phyloP scores from a whole-genome alignment of 1,140 invertebrate species.

The Wiebesia pumilae region DNA sequence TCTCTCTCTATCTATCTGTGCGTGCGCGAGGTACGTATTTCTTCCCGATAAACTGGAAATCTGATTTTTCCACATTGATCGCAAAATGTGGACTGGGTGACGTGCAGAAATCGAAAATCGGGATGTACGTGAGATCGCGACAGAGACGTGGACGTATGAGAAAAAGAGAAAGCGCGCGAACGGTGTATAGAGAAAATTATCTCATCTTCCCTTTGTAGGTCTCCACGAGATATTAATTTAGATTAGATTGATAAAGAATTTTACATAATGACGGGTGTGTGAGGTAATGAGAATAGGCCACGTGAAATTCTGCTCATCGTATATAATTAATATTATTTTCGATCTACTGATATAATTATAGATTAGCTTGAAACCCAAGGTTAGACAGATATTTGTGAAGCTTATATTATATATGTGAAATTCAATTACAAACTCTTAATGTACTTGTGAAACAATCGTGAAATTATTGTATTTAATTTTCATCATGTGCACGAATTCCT shows the following conservation, averaged over 20 bases:
- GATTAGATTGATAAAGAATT: constrained; percentile 55
- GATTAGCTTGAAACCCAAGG: constrained; percentile 20
- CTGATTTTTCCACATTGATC: constrained; percentile 28
- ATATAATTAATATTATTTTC: constrained; percentile 18
- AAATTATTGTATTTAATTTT: constrained; percentile 8
- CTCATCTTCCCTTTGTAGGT: constrained; percentile 25
- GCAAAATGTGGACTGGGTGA: constrained; percentile 46
- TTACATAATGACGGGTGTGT: constrained; percentile 39
- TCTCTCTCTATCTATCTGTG: neutral
- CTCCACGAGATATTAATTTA: constrained; percentile 47
- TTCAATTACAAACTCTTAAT: constrained; percentile 18
- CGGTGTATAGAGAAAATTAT: constrained; percentile 20
- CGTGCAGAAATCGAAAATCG: constrained; percentile 51
- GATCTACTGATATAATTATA: constrained; percentile 36
- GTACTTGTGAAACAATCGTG: neutral
- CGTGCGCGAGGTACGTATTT: neutral
- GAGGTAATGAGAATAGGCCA: constrained; percentile 25
- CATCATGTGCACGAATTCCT: constrained; percentile 4
- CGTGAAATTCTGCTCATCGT: constrained; percentile 32
- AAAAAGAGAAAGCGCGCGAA: constrained; percentile 41
- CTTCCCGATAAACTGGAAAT: constrained; percentile 4
- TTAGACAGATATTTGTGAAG: constrained; percentile 20
- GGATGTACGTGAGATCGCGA: neutral
- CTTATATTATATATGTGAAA: neutral
- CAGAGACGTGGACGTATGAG: neutral